A percentile compares a stretch with the other conserved stretches of the same genome.
phyloP scores from a whole-genome alignment of 2,113 vertebrate genomes.

The Cephalopterus ornatus region DNA sequence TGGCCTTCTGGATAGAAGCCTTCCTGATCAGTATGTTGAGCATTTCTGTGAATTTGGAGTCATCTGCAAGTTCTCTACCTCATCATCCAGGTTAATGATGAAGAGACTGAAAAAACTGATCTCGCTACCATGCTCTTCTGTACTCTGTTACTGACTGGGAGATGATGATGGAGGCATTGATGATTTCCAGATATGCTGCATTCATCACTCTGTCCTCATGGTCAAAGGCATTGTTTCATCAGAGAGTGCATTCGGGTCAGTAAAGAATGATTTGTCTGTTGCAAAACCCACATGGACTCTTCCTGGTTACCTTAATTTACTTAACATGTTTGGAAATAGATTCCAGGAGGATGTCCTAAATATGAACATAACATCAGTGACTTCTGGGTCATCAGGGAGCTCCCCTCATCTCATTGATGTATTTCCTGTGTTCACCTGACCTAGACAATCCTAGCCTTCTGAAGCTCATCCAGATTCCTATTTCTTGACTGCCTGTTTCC shows the following conservation, averaged over 20 bases:
- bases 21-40: not conserved
- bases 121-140: not conserved
- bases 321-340: not conserved
- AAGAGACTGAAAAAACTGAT: not conserved
- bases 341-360: not conserved
- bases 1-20: not conserved
- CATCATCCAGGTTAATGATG: not conserved
- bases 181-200: not conserved
- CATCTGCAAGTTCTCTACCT: not conserved
- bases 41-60: not conserved
- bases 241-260: not conserved
- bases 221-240: not conserved
- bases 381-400: not conserved
- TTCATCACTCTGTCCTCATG: not conserved
- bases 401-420: not conserved
- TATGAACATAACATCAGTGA: not conserved
- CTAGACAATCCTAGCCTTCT: not conserved
- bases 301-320: not conserved
- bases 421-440: not conserved
- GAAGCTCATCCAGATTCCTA: rapidly evolving
- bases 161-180: not conserved
- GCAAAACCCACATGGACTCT: not conserved
- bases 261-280: not conserved
- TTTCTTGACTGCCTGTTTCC: not conserved
- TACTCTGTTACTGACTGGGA: not conserved